Percentiles rank a stretch among this genome's conserved stretches.
These are phyloP conservation scores for Sylvicola cinctus DNA, from an alignment of 2,888 invertebrate species.

Conservation along the genomic window DNA sequence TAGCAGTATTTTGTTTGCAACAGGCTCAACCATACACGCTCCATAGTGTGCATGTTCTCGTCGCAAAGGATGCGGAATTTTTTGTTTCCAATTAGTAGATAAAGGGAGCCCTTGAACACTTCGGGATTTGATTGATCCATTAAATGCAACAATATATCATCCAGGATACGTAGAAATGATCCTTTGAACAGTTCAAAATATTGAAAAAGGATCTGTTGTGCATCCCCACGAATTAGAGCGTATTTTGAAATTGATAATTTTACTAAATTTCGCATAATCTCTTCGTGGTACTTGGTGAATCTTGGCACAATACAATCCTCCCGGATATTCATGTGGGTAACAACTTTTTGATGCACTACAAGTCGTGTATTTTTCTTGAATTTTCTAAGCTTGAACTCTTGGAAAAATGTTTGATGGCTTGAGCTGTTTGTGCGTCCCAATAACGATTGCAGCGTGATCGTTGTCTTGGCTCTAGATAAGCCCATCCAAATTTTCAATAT, in stretches of 20 bases:
- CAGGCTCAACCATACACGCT: background rate
- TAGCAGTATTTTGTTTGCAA: constrained; percentile 40
- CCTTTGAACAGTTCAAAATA: background rate
- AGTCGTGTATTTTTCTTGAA: constrained; percentile 37
- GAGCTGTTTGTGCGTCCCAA: constrained; percentile 27
- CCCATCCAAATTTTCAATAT: background rate
- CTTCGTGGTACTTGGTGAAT: constrained; percentile 37
- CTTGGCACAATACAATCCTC: constrained; percentile 12
- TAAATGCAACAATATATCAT: constrained; percentile 29
- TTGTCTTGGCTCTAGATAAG: background rate
- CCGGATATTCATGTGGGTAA: constrained; percentile 9
- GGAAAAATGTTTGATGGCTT: constrained; percentile 34
- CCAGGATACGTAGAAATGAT: constrained; percentile 26
- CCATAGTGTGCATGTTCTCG: no score
- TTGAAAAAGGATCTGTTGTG: constrained; percentile 28
- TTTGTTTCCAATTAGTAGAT: no score
- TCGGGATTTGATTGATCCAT: no score
- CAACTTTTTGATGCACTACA: constrained; percentile 40
- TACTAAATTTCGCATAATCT: constrained; percentile 34
- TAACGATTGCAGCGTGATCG: no score
- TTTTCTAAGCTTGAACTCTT: constrained; percentile 41
- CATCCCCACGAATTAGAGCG: constrained; percentile 33
- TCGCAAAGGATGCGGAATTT: no score
- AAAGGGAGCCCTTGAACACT: no score
- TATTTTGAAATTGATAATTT: constrained; percentile 10